phyloP scores from a whole-genome alignment of 2,113 vertebrate species.

The Apaloderma vittatum region DNA sequence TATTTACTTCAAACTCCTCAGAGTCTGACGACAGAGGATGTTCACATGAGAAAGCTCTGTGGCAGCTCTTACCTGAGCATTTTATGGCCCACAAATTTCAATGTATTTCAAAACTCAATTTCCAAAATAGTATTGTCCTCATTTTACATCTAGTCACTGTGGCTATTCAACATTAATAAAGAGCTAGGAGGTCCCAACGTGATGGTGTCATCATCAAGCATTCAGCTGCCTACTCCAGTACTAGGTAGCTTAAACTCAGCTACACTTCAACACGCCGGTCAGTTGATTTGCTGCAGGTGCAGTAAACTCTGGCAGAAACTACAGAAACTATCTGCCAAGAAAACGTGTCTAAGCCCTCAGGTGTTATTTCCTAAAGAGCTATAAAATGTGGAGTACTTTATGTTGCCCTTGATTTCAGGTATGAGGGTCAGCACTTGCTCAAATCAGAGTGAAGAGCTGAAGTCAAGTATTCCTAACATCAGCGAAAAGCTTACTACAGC shows the following conservation, averaged over 20 bases:
- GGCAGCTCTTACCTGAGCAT: not conserved
- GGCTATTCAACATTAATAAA: not conserved
- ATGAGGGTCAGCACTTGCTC: not conserved
- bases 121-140: rapidly evolving
- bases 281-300: not conserved
- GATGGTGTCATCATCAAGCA: not conserved
- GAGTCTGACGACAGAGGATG: not conserved
- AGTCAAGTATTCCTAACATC: not conserved
- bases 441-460: not conserved
- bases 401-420: slow-evolving; percentile 9
- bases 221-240: not conserved
- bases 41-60: not conserved
- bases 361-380: not conserved
- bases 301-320: slow-evolving; percentile 4
- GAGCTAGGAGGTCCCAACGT: not conserved
- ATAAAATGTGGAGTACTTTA: not conserved
- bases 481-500: not conserved
- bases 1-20: not conserved
- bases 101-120: not conserved
- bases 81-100: not conserved
- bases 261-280: not conserved
- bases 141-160: not conserved
- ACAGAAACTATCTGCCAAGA: not conserved
- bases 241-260: not conserved
- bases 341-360: not conserved